These are phyloP conservation scores for Corynorhinus townsendii DNA, from an alignment of 2,113 vertebrate species.

Conservation along the genomic window DNA sequence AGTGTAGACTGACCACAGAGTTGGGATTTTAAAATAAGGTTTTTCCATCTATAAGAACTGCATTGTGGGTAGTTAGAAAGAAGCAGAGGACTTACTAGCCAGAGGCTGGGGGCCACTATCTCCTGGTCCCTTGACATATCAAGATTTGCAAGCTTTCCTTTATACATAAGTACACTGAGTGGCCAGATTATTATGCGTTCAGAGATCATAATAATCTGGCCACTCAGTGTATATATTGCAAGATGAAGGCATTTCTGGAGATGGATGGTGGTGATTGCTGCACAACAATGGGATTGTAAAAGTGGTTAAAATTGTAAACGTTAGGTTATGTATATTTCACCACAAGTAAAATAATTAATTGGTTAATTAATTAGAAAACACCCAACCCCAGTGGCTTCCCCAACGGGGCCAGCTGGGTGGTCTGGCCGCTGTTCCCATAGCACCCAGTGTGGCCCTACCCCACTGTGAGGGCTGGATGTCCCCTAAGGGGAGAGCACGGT, in stretches of 20 bases:
- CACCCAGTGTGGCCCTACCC: neutral
- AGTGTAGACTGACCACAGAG: too few relatives aligned
- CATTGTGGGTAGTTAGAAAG: too few relatives aligned
- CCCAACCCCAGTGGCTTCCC: neutral
- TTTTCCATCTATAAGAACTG: too few relatives aligned
- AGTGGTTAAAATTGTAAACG: neutral
- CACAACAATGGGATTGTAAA: neutral
- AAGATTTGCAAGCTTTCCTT: too few relatives aligned
- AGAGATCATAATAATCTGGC: too few relatives aligned
- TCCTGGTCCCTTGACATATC: too few relatives aligned
- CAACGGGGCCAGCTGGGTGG: neutral
- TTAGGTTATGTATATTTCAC: neutral
- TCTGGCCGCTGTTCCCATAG: neutral
- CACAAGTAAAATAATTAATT: neutral
- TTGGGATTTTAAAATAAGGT: too few relatives aligned
- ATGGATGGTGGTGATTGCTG: neutral
- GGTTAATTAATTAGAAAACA: neutral
- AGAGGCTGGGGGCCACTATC: too few relatives aligned
- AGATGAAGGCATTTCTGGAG: neutral
- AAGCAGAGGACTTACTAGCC: too few relatives aligned
- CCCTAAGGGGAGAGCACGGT: accelerated
- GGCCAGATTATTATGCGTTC: too few relatives aligned
- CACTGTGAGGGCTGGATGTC: too few relatives aligned
- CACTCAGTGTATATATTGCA: neutral
- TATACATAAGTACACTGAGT: too few relatives aligned